Conservation (phyloP, 2,888 invertebrate genomes). For the Heliconius sara region DNA sequence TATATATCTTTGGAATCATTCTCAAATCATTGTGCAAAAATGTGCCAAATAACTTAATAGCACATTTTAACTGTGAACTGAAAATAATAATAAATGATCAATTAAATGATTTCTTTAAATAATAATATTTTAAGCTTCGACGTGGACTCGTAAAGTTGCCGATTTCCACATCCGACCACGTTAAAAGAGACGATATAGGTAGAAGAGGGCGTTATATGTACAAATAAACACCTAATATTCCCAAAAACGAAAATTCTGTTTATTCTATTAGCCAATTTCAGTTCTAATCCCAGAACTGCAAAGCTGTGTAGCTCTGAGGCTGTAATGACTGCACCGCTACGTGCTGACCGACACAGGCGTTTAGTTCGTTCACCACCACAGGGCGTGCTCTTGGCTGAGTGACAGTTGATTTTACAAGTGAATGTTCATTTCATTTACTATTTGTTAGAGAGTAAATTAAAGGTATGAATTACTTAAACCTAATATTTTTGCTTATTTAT, state of each 20-base stretch:
- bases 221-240: neutral
- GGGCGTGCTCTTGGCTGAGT: neutral
- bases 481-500: too few species aligned
- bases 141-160: too few species aligned
- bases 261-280: neutral
- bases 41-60: too few species aligned
- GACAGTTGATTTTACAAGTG: constrained; percentile 7
- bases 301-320: neutral
- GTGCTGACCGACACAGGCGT: constrained; percentile 5
- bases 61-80: too few species aligned
- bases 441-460: neutral
- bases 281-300: neutral
- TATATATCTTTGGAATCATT: too few species aligned
- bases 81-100: too few species aligned
- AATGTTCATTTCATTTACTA: constrained; percentile 1
- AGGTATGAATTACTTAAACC: neutral
- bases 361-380: neutral
- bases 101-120: too few species aligned
- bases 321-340: constrained; percentile 4
- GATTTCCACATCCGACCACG: too few species aligned
- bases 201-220: too few species aligned
- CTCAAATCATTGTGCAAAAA: too few species aligned
- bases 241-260: neutral
- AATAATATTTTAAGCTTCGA: too few species aligned
- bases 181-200: too few species aligned